Evolutionary conservation across 2,888 invertebrate species (phyloP).

Genomic region (Volucella bombylans): DNA sequence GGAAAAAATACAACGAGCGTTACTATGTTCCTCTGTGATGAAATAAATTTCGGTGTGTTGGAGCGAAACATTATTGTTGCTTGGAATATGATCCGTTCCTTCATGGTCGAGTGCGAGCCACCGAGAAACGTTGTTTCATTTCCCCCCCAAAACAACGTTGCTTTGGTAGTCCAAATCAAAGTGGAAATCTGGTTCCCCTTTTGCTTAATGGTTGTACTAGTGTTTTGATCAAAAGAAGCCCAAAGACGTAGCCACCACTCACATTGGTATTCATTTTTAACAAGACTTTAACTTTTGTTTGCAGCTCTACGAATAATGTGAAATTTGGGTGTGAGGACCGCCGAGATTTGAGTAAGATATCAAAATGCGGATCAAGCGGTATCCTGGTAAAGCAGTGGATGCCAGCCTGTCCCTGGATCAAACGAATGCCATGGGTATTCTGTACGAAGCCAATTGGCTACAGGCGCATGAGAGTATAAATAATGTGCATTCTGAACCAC

Average conservation of each 20-base stretch:
- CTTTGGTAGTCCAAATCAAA: slow-evolving; percentile 15
- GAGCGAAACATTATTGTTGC: slow-evolving; percentile 33
- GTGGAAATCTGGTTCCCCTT: slow-evolving; percentile 38
- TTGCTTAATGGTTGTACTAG: slow-evolving; percentile 23
- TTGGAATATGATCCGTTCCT: slow-evolving; percentile 53
- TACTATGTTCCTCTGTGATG: slow-evolving; percentile 32
- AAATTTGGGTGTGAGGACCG: slow-evolving; percentile 47
- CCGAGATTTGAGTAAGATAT: slow-evolving; percentile 64
- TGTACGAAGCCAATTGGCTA: slow-evolving; percentile 93
- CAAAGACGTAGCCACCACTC: slow-evolving; percentile 43
- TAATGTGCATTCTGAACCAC: slow-evolving; percentile 45
- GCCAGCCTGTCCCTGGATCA: slow-evolving; percentile 87
- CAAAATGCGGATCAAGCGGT: slow-evolving; percentile 91
- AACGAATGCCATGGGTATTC: slow-evolving; percentile 88
- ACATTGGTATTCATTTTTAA: slow-evolving; percentile 44
- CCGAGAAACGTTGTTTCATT: slow-evolving; percentile 22
- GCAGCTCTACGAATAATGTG: slow-evolving; percentile 57
- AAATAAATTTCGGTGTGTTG: slow-evolving; percentile 46
- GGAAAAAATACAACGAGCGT: background rate
- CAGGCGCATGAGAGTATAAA: slow-evolving; percentile 84
- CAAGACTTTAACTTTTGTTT: slow-evolving; percentile 67
- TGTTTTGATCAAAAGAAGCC: slow-evolving; percentile 54
- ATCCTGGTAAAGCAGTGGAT: slow-evolving; percentile 91
- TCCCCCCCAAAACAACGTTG: slow-evolving; percentile 23
- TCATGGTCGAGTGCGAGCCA: slow-evolving; percentile 59